Percentiles rank a stretch among this genome's conserved stretches.
Evolutionary conservation across 2,888 invertebrate genomes (phyloP).

Genomic region (Ormyrus thymus): DNA sequence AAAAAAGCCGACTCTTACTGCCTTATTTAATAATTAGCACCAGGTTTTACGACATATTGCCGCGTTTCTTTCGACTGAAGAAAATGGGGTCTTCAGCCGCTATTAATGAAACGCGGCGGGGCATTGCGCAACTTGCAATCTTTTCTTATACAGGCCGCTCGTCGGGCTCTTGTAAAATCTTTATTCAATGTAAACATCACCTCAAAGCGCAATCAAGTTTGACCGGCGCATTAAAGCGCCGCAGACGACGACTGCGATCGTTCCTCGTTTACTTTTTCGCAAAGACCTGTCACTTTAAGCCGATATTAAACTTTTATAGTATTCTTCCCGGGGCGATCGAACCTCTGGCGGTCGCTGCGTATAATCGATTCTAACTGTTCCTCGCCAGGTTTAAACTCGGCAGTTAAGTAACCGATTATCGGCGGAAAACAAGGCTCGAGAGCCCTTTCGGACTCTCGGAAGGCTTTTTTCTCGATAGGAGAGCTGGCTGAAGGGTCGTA

Average conservation of each 20-base stretch:
- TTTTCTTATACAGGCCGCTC: slow-evolving; percentile 4
- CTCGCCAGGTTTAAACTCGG: slow-evolving; percentile 3
- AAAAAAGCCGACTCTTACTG: too few species aligned
- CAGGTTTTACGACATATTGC: not conserved
- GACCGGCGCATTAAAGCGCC: slow-evolving; percentile 24
- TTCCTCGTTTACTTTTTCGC: slow-evolving; percentile 13
- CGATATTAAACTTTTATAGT: slow-evolving; percentile 29
- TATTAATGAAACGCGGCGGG: slow-evolving; percentile 16
- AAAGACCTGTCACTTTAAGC: slow-evolving; percentile 17
- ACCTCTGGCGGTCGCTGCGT: too few species aligned
- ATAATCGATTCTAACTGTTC: not conserved
- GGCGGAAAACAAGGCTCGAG: not conserved
- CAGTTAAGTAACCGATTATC: not conserved
- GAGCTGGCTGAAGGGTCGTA: too few species aligned
- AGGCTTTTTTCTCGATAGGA: too few species aligned
- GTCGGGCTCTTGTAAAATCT: slow-evolving; percentile 29
- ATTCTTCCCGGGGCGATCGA: too few species aligned
- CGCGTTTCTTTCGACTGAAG: not conserved
- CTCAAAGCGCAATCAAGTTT: slow-evolving; percentile 25
- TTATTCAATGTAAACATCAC: slow-evolving; percentile 44
- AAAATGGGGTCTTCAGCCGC: not conserved
- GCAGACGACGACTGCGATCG: not conserved
- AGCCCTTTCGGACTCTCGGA: too few species aligned
- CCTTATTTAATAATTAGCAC: slow-evolving; percentile 26
- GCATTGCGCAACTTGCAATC: slow-evolving; percentile 8